phyloP scores from a whole-genome alignment of 2,113 vertebrate species.

The Theropithecus gelada region DNA sequence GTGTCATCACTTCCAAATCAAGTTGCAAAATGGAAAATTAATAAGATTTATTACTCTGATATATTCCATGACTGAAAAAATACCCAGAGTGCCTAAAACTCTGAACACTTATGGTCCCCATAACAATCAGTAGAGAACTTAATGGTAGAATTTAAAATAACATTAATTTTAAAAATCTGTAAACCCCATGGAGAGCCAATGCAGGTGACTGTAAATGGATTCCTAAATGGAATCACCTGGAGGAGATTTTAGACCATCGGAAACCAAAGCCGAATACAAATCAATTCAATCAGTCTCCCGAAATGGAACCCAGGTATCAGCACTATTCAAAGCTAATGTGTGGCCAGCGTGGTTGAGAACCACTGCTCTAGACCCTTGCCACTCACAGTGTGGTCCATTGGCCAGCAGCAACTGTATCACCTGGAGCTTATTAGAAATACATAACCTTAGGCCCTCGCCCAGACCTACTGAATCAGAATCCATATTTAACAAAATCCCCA shows the following conservation, averaged over 20 bases:
- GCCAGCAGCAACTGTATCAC: neutral
- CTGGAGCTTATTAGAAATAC: neutral
- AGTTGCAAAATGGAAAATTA: slow-evolving; percentile 37
- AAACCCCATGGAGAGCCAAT: neutral
- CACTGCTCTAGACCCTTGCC: neutral
- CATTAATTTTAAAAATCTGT: neutral
- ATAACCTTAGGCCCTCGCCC: neutral
- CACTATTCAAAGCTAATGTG: neutral
- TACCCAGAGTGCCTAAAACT: neutral
- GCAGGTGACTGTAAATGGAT: neutral
- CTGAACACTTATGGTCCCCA: neutral
- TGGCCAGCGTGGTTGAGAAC: neutral
- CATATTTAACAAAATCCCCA: neutral
- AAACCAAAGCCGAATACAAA: neutral
- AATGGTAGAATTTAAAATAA: neutral
- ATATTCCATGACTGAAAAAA: neutral
- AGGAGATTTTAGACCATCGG: neutral
- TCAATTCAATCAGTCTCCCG: neutral
- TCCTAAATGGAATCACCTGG: neutral
- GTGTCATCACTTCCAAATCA: neutral
- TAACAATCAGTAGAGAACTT: neutral
- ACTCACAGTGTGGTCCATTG: neutral
- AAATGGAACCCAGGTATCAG: neutral
- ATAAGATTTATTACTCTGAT: neutral
- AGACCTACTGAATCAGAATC: neutral